phyloP scores from a whole-genome alignment of 2,113 vertebrate species.

The Xiphophorus couchianus region DNA sequence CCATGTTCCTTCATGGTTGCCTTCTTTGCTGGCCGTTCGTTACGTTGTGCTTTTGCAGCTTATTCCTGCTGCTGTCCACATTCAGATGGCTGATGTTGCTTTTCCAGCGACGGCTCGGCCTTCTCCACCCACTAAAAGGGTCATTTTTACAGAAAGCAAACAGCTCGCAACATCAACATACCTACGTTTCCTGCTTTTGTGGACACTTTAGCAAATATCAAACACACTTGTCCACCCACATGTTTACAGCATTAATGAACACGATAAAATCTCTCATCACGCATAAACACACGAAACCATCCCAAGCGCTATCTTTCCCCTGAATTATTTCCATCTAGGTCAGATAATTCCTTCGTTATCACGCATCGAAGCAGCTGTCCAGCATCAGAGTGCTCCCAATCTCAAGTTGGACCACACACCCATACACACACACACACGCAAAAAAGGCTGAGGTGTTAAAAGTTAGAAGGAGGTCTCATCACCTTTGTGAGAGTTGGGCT shows the following conservation, averaged over 20 bases:
- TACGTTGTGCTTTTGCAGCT: neutral
- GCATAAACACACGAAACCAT: neutral
- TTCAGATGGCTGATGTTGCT: neutral
- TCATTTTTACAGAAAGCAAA: conserved; percentile 13
- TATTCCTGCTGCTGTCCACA: neutral
- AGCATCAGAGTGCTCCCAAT: conserved; percentile 14
- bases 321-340: neutral
- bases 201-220: neutral
- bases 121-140: conserved; percentile 2
- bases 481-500: conserved; percentile 68
- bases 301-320: neutral
- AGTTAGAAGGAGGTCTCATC: conserved; percentile 68
- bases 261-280: conserved; percentile 4
- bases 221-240: conserved; percentile 10
- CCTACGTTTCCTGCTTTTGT: conserved; percentile 11
- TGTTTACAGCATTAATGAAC: conserved; percentile 20
- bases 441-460: conserved; percentile 68
- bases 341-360: neutral
- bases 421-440: neutral
- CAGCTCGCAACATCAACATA: neutral
- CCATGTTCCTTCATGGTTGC: neutral
- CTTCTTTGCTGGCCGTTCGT: neutral
- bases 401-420: conserved; percentile 21
- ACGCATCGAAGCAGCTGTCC: conserved; percentile 14
- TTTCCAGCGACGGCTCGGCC: neutral